phyloP scores from a whole-genome alignment of 2,113 vertebrate genomes.

The Mugil cephalus region DNA sequence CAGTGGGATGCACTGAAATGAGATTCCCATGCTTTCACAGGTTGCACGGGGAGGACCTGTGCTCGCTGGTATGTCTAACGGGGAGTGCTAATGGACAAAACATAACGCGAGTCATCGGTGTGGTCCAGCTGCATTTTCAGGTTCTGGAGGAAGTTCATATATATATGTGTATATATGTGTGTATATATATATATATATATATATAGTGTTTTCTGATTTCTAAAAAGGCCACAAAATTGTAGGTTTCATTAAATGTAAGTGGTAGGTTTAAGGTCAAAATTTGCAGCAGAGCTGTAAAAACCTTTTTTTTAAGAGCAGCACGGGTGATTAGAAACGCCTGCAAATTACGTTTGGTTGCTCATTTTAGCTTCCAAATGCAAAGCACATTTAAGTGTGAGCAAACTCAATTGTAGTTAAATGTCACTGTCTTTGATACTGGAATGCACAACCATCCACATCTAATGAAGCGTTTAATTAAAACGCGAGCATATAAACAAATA shows the following conservation, averaged over 20 bases:
- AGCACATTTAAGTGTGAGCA: conserved; percentile 52
- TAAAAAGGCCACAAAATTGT: background rate
- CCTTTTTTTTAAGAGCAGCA: conserved; percentile 47
- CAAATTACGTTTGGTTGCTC: conserved; percentile 36
- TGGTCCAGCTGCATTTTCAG: conserved; percentile 26
- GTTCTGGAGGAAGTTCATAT: conserved; percentile 3
- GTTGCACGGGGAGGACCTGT: conserved; percentile 3
- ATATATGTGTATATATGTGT: too few relatives aligned
- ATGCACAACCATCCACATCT: conserved; percentile 36
- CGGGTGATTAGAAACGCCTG: conserved; percentile 1
- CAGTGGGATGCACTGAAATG: conserved; percentile 6
- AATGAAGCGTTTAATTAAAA: conserved; percentile 60
- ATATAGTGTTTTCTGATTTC: background rate
- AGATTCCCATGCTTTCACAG: conserved; percentile 31
- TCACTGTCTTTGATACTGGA: conserved; percentile 39
- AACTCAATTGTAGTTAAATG: conserved; percentile 45
- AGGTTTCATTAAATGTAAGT: conserved; percentile 13
- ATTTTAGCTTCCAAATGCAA: conserved; percentile 48
- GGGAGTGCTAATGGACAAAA: conserved; percentile 26
- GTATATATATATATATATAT: too few relatives aligned
- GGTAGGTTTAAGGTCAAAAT: conserved; percentile 41
- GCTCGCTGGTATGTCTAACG: background rate
- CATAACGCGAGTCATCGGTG: conserved; percentile 4
- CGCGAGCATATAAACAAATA: conserved; percentile 33
- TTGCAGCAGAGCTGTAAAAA: conserved; percentile 42